These are phyloP conservation scores for Cercopithecus mona DNA, from an alignment of 2,113 vertebrate species.

Conservation along the genomic window DNA sequence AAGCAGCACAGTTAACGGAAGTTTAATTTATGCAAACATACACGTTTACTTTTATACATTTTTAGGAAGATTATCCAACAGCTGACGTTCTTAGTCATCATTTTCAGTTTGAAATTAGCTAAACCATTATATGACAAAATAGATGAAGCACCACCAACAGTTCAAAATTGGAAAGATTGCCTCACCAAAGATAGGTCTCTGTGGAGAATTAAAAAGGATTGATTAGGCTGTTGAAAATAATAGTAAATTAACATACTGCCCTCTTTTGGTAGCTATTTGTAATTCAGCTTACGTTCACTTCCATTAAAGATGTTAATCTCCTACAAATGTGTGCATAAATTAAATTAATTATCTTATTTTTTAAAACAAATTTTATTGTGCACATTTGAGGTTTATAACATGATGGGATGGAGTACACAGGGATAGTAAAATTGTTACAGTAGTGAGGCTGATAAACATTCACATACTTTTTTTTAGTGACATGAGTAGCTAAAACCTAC, in stretches of 20 bases:
- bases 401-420: not conserved
- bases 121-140: not conserved
- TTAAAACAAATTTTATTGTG: not conserved
- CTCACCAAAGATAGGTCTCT: not conserved
- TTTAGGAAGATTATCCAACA: constrained; percentile 14
- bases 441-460: not conserved
- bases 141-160: not conserved
- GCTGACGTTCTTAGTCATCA: constrained; percentile 34
- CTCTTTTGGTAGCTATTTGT: constrained; percentile 69
- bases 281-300: constrained; percentile 19
- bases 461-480: not conserved
- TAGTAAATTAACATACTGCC: constrained; percentile 55
- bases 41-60: constrained; percentile 25
- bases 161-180: constrained; percentile 16
- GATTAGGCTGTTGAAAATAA: constrained; percentile 3
- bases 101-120: constrained; percentile 27
- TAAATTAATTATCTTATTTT: constrained; percentile 22
- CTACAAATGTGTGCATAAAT: constrained; percentile 18
- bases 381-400: not conserved
- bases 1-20: constrained; percentile 29
- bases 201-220: not conserved
- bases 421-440: not conserved
- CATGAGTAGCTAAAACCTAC: not conserved
- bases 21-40: not conserved
- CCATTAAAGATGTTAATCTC: constrained; percentile 1